phyloP scores from a whole-genome alignment of 2,888 invertebrate genomes.

The Synanthedon tipuliformis region DNA sequence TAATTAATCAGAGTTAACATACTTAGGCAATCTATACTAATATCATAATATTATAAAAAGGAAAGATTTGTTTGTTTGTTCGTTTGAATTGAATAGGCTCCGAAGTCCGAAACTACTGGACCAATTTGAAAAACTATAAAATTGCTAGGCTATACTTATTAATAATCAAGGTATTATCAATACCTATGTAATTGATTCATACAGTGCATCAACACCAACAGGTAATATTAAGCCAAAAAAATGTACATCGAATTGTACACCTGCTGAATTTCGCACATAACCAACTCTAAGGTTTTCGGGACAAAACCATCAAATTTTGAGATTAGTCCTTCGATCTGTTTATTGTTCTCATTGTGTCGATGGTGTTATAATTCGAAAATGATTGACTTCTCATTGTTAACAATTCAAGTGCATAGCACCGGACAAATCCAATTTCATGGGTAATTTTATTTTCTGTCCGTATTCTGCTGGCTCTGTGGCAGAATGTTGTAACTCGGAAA shows the following conservation, averaged over 20 bases:
- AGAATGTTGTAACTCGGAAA: slow-evolving; percentile 13
- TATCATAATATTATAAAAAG: no score
- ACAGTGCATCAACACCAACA: no score
- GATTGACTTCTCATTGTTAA: slow-evolving; percentile 42
- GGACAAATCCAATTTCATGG: slow-evolving; percentile 45
- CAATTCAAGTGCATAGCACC: slow-evolving; percentile 25
- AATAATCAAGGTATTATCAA: no score
- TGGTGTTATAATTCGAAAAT: slow-evolving; percentile 38
- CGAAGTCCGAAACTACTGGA: no score
- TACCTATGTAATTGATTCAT: no score
- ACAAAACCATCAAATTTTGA: slow-evolving; percentile 46
- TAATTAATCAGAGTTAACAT: no score
- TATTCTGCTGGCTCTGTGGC: slow-evolving; percentile 16
- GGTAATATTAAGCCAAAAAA: neutral
- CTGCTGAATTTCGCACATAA: neutral
- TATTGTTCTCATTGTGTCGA: slow-evolving; percentile 6
- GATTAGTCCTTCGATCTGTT: slow-evolving; percentile 27
- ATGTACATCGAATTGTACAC: neutral
- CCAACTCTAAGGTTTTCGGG: slow-evolving; percentile 13
- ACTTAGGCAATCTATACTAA: no score
- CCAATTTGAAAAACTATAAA: no score
- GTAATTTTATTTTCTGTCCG: slow-evolving; percentile 36
- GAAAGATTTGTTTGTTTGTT: no score
- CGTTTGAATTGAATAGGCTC: no score
- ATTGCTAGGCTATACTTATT: no score